Base-by-base conservation (phyloP, 2,888 invertebrate species). In the Villa cingulata region DNA sequence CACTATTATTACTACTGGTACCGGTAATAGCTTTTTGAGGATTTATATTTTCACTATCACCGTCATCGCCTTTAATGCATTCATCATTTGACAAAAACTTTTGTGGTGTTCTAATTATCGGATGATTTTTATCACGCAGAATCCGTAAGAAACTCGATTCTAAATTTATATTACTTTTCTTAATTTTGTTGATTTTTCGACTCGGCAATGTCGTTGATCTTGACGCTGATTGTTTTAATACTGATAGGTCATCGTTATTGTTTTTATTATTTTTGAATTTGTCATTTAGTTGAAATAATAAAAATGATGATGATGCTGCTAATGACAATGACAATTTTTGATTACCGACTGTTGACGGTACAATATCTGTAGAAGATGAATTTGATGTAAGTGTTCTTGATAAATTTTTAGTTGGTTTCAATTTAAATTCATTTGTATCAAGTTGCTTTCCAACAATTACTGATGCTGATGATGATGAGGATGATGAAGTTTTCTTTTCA, bases 401-500 rank as follows among this genome's bases (percentile, higher is more conserved):
- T 49, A 66, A 51, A 15, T 66, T 65, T 51, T 63, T 63, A 41
- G 62, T 58, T 27, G 62, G 57, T 41, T 60, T 59, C 53, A 64
- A 45, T 41, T 63, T 60, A 49, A 65, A 62, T 51, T 66, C 64
- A 53, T 65, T 59, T 2, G 64, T 60, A 44, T 66, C 65, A 55
- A 63, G 56, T n/a, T n/a, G n/a, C 49, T 61, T 61, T 4, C 64
- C 60, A 18, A 67, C 53, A n/a, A n/a, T n/a, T n/a, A n/a, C n/a
- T n/a, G n/a, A n/a, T n/a, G n/a, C n/a, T n/a, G n/a, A n/a, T n/a
- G n/a, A n/a, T n/a, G n/a, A n/a, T 43, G 65, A 50, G 4, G 48
- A 68, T 49, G 12, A 54, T 7, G 55, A 63, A 1, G 71, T 69
- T 40, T 81, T 80, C 53, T 82, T 77, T 63, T 94, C 92, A 46